phyloP scores from a whole-genome alignment of 1,140 invertebrate species.

The Cyphomyrmex costatus region DNA sequence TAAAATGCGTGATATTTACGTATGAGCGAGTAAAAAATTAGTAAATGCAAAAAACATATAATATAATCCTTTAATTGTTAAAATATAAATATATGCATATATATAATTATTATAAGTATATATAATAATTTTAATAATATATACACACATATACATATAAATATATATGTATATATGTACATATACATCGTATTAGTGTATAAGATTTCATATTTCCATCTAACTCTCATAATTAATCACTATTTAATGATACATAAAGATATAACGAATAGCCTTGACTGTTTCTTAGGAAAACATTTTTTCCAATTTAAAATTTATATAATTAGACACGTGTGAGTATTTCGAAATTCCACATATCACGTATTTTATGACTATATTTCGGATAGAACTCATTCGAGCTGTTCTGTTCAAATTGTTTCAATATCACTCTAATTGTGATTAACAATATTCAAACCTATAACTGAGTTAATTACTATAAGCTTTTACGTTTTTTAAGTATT shows the following conservation, averaged over 20 bases:
- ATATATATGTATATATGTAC: constrained; percentile 63
- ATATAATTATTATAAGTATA: constrained; percentile 68
- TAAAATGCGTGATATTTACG: constrained; percentile 59
- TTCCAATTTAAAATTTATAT: constrained; percentile 63
- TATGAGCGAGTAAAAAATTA: constrained; percentile 75
- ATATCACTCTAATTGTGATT: constrained; percentile 5
- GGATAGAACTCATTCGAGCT: neutral
- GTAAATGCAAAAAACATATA: constrained; percentile 78
- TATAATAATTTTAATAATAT: constrained; percentile 72
- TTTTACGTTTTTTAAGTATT: neutral
- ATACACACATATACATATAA: constrained; percentile 66
- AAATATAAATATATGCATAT: constrained; percentile 83
- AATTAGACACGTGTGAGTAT: constrained; percentile 63
- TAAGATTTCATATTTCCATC: constrained; percentile 73
- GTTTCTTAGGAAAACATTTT: constrained; percentile 49
- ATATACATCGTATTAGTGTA: constrained; percentile 74
- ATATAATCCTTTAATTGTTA: constrained; percentile 84
- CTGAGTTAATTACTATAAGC: neutral
- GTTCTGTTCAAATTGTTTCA: neutral
- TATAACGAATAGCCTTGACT: constrained; percentile 60
- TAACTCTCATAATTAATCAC: constrained; percentile 71
- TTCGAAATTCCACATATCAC: constrained; percentile 29
- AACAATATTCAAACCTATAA: constrained; percentile 50
- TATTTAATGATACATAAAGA: constrained; percentile 71
- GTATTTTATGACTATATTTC: constrained; percentile 28